Evolutionary conservation across 2,888 invertebrate species (phyloP).

Genomic region (Ariolimax columbianus): DNA sequence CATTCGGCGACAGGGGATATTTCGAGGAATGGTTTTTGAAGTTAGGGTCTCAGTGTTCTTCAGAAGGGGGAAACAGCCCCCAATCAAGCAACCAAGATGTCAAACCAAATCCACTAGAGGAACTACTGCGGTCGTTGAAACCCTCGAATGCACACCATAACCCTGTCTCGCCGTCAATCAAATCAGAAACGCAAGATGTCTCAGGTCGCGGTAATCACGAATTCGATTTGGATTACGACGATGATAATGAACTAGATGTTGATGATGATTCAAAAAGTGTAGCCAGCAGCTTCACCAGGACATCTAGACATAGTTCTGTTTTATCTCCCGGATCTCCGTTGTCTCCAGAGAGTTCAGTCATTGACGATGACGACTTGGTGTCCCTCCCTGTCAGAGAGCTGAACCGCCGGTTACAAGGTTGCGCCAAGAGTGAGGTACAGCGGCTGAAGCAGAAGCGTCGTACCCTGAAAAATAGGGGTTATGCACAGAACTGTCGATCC

Average conservation of each 20-base stretch:
- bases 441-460: constrained; percentile 94
- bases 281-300: neutral
- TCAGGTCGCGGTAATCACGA: constrained; percentile 47
- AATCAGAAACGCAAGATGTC: constrained; percentile 46
- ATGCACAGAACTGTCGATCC: constrained; percentile 97
- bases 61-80: constrained; percentile 4
- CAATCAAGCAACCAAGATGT: constrained; percentile 27
- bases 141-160: constrained; percentile 41
- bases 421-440: constrained; percentile 92
- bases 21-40: constrained; percentile 52
- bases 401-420: constrained; percentile 94
- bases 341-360: constrained; percentile 48
- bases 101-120: constrained; percentile 44
- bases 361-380: constrained; percentile 89
- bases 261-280: constrained; percentile 40
- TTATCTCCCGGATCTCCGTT: constrained; percentile 29
- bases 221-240: constrained; percentile 50
- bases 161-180: constrained; percentile 49
- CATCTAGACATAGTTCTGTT: constrained; percentile 10
- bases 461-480: constrained; percentile 93
- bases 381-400: constrained; percentile 93
- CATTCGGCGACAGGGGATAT: constrained; percentile 51
- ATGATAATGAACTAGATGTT: constrained; percentile 41
- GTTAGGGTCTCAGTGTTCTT: constrained; percentile 48
- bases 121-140: constrained; percentile 43